Percentiles rank a stretch among this genome's conserved stretches.
Evolutionary conservation across 2,888 invertebrate species (phyloP).

Genomic region (Atethmia centrago): DNA sequence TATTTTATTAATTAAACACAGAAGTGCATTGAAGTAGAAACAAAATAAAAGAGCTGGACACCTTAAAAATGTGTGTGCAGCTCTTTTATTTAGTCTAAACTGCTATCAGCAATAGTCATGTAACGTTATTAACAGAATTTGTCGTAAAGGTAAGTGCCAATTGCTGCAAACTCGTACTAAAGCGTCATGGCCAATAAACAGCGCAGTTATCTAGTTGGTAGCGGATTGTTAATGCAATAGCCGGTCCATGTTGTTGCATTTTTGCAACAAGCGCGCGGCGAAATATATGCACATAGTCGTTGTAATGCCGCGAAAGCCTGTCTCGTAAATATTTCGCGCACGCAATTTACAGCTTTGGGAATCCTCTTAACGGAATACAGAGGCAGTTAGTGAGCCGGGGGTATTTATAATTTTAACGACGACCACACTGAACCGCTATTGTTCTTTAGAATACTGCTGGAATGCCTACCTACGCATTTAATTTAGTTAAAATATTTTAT

Average conservation of each 20-base stretch:
- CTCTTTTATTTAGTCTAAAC: slow-evolving; percentile 23
- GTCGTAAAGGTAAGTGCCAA: slow-evolving; percentile 62
- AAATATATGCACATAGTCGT: slow-evolving; percentile 84
- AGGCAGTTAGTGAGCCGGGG: slow-evolving; percentile 86
- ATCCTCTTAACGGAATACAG: slow-evolving; percentile 89
- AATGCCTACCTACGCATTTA: slow-evolving; percentile 58
- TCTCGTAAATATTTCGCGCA: slow-evolving; percentile 89
- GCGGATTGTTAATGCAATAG: slow-evolving; percentile 74
- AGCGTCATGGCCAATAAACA: slow-evolving; percentile 73
- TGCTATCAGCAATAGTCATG: slow-evolving; percentile 36
- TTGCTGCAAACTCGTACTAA: slow-evolving; percentile 67
- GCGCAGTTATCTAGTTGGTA: slow-evolving; percentile 74
- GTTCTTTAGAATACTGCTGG: slow-evolving; percentile 74
- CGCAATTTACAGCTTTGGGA: slow-evolving; percentile 89
- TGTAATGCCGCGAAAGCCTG: slow-evolving; percentile 87
- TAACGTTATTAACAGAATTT: slow-evolving; percentile 58
- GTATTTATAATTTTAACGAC: slow-evolving; percentile 85
- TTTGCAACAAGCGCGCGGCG: slow-evolving; percentile 82
- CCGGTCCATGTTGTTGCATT: slow-evolving; percentile 78
- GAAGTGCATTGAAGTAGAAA: slow-evolving; percentile 22
- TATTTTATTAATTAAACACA: slow-evolving; percentile 26
- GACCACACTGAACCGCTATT: slow-evolving; percentile 77
- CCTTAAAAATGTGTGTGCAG: slow-evolving; percentile 2
- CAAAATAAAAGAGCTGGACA: slow-evolving; percentile 7
- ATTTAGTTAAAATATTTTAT: slow-evolving; percentile 36